These are phyloP conservation scores for Dexiosoma caninum DNA, from an alignment of 2,888 invertebrate genomes.

Conservation along the genomic window DNA sequence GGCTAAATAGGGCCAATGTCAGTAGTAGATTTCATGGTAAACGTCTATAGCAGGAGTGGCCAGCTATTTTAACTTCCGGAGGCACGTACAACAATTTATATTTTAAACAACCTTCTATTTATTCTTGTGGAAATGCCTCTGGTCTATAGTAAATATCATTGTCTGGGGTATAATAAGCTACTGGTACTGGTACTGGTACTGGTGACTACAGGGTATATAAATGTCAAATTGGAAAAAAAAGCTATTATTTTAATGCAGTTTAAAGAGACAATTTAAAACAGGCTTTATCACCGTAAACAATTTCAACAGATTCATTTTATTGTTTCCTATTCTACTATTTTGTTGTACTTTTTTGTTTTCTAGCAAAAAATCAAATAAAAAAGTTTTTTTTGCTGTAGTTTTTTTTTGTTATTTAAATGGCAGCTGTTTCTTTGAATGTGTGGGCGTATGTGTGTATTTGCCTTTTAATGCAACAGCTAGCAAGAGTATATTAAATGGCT, in stretches of 20 bases:
- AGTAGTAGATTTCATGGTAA: too few relatives aligned
- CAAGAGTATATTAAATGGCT: slow-evolving; percentile 34
- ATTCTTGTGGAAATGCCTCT: too few relatives aligned
- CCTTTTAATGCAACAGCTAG: slow-evolving; percentile 53
- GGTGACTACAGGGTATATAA: too few relatives aligned
- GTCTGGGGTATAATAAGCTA: too few relatives aligned
- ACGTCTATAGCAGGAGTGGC: too few relatives aligned
- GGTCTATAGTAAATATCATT: too few relatives aligned
- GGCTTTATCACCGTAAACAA: not conserved
- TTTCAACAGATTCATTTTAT: slow-evolving; percentile 35
- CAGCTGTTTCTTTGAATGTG: not conserved
- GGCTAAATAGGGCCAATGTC: too few relatives aligned
- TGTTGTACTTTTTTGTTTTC: not conserved
- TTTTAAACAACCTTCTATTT: too few relatives aligned
- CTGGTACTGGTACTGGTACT: too few relatives aligned
- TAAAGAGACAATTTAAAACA: not conserved
- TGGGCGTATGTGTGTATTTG: not conserved
- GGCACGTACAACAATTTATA: too few relatives aligned
- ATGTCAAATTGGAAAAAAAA: not conserved
- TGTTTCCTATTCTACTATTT: not conserved
- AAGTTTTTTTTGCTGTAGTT: slow-evolving; percentile 7
- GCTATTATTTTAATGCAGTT: not conserved
- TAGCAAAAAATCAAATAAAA: slow-evolving; percentile 31
- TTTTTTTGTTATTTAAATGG: not conserved
- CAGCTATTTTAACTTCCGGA: too few relatives aligned